Conservation (phyloP, 2,113 vertebrate genomes). For the Burhinus bistriatus region DNA sequence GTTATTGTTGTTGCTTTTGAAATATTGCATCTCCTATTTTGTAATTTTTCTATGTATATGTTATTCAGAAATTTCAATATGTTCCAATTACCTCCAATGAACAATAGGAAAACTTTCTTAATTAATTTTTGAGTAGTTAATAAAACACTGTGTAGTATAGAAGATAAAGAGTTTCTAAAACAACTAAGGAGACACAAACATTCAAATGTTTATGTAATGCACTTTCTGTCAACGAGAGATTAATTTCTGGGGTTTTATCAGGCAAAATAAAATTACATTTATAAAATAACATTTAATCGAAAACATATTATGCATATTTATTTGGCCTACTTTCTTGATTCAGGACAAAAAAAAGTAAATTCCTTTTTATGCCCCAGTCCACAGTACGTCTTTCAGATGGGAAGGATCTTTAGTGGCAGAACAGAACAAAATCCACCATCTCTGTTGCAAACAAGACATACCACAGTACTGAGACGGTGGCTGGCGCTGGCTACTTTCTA, state of each 20-base stretch:
- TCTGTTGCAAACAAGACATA: not conserved
- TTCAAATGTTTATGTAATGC: not conserved
- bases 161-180: conserved; percentile 13
- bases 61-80: not conserved
- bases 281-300: not conserved
- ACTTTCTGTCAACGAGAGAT: not conserved
- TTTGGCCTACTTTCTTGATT: not conserved
- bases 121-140: conserved; percentile 28
- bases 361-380: not conserved
- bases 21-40: not conserved
- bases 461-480: not conserved
- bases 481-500: not conserved
- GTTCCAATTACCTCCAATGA: not conserved
- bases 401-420: not conserved
- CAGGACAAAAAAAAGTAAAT: not conserved
- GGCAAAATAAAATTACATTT: not conserved
- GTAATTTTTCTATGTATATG: not conserved
- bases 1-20: not conserved
- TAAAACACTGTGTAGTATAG: not conserved
- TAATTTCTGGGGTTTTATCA: not conserved
- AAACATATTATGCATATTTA: not conserved
- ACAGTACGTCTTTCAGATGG: not conserved
- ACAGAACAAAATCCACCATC: not conserved
- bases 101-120: not conserved
- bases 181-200: not conserved